A percentile compares a stretch with the other conserved stretches of the same genome.
Conservation (phyloP, 2,113 vertebrate species). For the Atlantisia rogersi region DNA sequence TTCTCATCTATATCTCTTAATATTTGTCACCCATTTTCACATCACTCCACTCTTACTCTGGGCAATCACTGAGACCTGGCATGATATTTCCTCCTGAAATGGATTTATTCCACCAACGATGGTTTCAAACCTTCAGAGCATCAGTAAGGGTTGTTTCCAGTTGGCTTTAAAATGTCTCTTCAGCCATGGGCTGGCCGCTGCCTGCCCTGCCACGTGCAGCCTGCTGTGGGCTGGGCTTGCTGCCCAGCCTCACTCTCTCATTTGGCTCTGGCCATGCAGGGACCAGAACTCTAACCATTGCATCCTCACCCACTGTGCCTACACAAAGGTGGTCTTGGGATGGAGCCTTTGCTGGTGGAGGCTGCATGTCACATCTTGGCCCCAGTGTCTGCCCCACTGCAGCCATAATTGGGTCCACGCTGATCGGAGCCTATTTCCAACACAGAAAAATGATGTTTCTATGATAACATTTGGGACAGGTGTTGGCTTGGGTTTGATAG, state of each 20-base stretch:
- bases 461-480: fast-evolving
- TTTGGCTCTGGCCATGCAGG: not conserved
- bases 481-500: not conserved
- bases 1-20: conserved; percentile 21
- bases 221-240: not conserved
- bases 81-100: not conserved
- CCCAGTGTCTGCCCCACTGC: not conserved
- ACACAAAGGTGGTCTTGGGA: fast-evolving
- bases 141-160: not conserved
- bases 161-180: not conserved
- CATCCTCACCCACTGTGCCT: not conserved
- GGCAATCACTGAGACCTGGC: conserved; percentile 17
- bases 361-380: not conserved
- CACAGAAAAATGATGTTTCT: not conserved
- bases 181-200: fast-evolving
- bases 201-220: not conserved
- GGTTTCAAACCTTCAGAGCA: not conserved
- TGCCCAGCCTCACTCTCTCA: not conserved
- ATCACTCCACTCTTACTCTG: not conserved
- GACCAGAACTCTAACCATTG: fast-evolving
- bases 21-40: conserved; percentile 60
- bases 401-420: not conserved
- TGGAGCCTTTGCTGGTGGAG: not conserved
- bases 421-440: not conserved
- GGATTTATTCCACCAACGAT: not conserved